Percentiles rank a stretch among this genome's conserved stretches.
These are phyloP conservation scores for Hormaphis cornu DNA, from an alignment of 1,140 invertebrate species.

Conservation along the genomic window DNA sequence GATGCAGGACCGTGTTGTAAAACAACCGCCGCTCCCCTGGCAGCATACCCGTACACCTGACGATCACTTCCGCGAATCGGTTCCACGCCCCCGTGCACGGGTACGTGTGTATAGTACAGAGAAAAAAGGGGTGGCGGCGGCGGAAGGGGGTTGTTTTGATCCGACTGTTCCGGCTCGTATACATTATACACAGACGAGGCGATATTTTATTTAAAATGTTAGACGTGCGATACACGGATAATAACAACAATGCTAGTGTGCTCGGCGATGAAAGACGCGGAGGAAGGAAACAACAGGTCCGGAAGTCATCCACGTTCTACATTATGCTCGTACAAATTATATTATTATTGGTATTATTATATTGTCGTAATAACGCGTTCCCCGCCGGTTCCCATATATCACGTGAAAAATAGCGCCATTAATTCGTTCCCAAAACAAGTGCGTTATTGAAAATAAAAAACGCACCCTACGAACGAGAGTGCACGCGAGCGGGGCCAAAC, in stretches of 20 bases:
- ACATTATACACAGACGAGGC: too few relatives aligned
- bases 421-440: not conserved
- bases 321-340: too few relatives aligned
- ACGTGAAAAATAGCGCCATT: not conserved
- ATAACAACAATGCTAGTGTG: too few relatives aligned
- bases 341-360: too few relatives aligned
- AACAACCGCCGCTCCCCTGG: not conserved
- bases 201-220: too few relatives aligned
- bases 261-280: not conserved
- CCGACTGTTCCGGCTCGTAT: not conserved
- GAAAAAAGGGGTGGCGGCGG: not conserved
- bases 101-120: too few relatives aligned
- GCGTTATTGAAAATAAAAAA: constrained; percentile 9
- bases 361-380: too few relatives aligned
- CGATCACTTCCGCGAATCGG: not conserved
- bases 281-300: constrained; percentile 29
- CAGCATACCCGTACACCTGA: not conserved
- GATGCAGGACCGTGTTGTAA: not conserved
- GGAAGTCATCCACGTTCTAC: too few relatives aligned
- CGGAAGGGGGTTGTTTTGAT: not conserved
- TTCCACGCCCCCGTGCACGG: constrained; percentile 1
- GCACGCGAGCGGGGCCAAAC: not conserved
- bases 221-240: too few relatives aligned
- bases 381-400: constrained; percentile 16
- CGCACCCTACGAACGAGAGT: not conserved